Conservation (phyloP, 2,888 invertebrate species). For the Cataglyphis rosenhaueri region DNA sequence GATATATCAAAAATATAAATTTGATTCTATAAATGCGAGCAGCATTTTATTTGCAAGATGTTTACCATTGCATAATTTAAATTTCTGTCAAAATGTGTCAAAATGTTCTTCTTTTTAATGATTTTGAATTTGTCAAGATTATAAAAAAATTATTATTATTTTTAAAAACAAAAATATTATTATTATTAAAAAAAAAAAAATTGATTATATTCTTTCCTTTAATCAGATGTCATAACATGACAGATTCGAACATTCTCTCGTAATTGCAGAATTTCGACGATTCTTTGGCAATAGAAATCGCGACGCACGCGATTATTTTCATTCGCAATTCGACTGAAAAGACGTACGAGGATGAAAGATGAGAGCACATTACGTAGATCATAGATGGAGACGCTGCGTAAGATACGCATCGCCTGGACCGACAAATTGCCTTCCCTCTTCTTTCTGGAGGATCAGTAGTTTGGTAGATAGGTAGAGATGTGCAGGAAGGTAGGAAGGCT, state of each 20-base stretch:
- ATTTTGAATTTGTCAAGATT: background rate
- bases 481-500: conserved; percentile 68
- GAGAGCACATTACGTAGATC: conserved; percentile 78
- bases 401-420: conserved; percentile 81
- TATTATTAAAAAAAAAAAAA: background rate
- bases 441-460: conserved; percentile 66
- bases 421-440: conserved; percentile 81
- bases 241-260: conserved; percentile 4
- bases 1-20: background rate
- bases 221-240: background rate
- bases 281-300: background rate
- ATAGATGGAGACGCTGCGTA: conserved; percentile 79
- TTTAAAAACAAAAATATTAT: too few species aligned
- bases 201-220: background rate
- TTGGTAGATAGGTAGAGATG: conserved; percentile 67
- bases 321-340: conserved; percentile 39
- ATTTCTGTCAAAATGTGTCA: background rate
- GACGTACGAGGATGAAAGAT: conserved; percentile 75
- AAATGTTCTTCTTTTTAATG: background rate
- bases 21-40: background rate
- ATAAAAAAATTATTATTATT: too few species aligned
- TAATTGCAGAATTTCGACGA: background rate
- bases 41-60: background rate
- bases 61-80: background rate
- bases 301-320: conserved; percentile 33